Base-by-base conservation (phyloP, 2,797 vertebrate species). In the Onychomys leucogaster region DNA sequence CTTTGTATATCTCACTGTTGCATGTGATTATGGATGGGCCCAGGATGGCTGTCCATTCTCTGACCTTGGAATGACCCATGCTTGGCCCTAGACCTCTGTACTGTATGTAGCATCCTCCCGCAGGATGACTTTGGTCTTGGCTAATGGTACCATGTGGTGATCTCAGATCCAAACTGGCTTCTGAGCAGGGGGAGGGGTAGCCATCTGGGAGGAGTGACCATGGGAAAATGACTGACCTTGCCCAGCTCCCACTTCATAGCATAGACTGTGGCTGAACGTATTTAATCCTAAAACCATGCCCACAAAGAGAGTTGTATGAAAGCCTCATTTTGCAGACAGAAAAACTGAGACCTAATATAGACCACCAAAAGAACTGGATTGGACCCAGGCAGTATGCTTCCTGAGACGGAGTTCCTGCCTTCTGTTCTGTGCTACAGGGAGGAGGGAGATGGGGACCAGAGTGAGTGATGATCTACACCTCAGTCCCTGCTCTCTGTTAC, bases 101-200 rank as follows among this genome's bases (percentile, higher is more conserved):
- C 49, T 5, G 13, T 0, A 12, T 5, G 21, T 0, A 12, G 41
- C 13, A 0, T 81, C 29, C 0, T 23, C 21, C 61, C 86, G 41
- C 27, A 10, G 59, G 81, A 16, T 59, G 77, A 75, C 1, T 23
- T 32, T 34, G 67, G 82, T 80, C n/a, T 61, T 9, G 65, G 92
- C 16, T 17, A 49, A 75, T 0, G 43, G 49, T 8, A n/a, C 69
- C 43, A 4, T 0, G 9, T 0, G 27, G 43, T 41, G 43, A 75
- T 55, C 73, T 90, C 82, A 6, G 21, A 25, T 71, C 32, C 80
- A 4, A 37, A 76, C 0, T 63, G 16, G 25, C 67, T 27, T 82
- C 61, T 21, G n/a, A 32, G 69, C 46, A 61, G 21, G 19, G 73
- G 27, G 0, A 14, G 13, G 25, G 29, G n/a, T 1, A 8, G 29